These are phyloP conservation scores for Matsumurasca onukii DNA, from an alignment of 1,140 invertebrate genomes.

Conservation along the genomic window DNA sequence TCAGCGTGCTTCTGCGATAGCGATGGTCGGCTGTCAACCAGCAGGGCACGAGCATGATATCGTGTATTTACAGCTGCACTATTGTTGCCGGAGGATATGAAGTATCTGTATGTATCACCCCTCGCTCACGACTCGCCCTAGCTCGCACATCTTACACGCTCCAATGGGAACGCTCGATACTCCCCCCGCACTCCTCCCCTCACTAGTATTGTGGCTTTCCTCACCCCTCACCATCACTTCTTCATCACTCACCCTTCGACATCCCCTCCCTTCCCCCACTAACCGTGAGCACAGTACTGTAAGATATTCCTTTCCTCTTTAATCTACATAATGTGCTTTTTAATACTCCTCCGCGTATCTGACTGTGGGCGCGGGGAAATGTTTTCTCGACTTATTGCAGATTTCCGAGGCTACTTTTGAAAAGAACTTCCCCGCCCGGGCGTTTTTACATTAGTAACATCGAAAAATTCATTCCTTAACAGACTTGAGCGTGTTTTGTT, in stretches of 20 bases:
- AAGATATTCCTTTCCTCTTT: background rate
- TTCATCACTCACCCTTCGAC: background rate
- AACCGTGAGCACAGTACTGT: background rate
- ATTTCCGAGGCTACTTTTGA: too few species aligned
- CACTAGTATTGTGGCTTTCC: background rate
- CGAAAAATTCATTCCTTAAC: too few species aligned
- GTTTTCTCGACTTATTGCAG: background rate
- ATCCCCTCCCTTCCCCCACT: background rate
- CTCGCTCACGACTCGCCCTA: background rate
- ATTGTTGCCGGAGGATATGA: background rate
- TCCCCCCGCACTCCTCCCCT: background rate
- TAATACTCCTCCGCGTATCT: slow-evolving; percentile 19
- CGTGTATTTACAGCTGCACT: background rate
- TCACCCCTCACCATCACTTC: background rate
- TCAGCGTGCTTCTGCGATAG: too few species aligned
- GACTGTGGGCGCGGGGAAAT: background rate
- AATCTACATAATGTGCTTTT: slow-evolving; percentile 10
- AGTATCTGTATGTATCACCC: background rate
- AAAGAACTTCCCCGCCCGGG: too few species aligned
- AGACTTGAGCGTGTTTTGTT: too few species aligned
- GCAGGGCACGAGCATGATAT: too few species aligned
- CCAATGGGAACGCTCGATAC: slow-evolving; percentile 23
- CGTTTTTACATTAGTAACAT: too few species aligned
- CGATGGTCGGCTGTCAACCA: too few species aligned
- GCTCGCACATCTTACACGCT: slow-evolving; percentile 3